Evolutionary conservation across 1,140 invertebrate species (phyloP), one percentile per base, ranked within the genome.

Genomic region (Mycetomoellerius zeteki): DNA sequence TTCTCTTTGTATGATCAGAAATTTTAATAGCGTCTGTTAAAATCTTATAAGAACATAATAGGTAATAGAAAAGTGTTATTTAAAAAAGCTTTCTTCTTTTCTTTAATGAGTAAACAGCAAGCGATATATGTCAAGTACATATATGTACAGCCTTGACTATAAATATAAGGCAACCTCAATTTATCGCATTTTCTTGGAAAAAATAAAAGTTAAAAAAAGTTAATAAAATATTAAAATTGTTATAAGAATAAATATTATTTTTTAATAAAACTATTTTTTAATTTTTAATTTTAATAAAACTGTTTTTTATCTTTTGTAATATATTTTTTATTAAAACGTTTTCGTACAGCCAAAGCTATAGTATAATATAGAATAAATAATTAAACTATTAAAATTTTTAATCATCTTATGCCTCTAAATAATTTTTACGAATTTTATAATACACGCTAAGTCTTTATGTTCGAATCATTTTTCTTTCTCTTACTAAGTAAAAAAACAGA

Each of bases 21-120:
- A 56, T 56, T 73, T 54, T 54, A 30, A 54, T 72, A 27, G 10
- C 10, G 3, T 58, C n/a, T 60, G 37, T 76, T 30, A 14, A 71
- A 52, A 33, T 33, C 19, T 75, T 60, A 21, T 2, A 60, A 4
- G 2, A 54, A 52, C 10, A 30, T 27, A 24, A 8, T n/a, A 50
- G n/a, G n/a, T 27, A 43, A 43, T 54, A 6, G 16, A 50, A 72
- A 4, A 19, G 16, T 43, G 4, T 52, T 52, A 14, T 10, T 24
- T 14, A n/a, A 30, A 71, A 72, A 30, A 0, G 16, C 0, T 72
- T 27, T 24, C 8, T 19, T 71, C 24, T 27, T n/a, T n/a, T 24
- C 30, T 21, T 24, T 47, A 50, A 27, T 27, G 24, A 50, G 2
- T 47, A 50, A 71, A 47, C 47, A 24, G 0, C 7, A 71, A 71